phyloP scores from a whole-genome alignment of 2,797 vertebrate genomes.

The Loris lydekkerianus region DNA sequence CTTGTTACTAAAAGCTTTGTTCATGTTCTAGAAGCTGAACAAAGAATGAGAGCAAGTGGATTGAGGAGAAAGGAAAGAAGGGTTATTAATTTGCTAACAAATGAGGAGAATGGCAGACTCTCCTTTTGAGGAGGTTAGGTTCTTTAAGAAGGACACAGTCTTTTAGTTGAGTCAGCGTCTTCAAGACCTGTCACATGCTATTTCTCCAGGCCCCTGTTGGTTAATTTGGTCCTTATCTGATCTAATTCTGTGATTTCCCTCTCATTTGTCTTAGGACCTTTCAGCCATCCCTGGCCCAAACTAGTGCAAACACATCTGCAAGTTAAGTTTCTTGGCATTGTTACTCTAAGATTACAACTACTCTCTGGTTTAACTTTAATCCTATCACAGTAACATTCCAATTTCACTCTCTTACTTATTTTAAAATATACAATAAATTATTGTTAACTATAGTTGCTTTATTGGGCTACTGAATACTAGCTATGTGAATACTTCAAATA shows the following conservation, averaged over 20 bases:
- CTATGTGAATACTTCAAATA: neutral
- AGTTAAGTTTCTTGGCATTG: neutral
- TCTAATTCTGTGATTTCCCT: neutral
- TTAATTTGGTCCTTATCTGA: neutral
- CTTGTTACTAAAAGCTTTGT: neutral
- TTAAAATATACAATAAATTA: neutral
- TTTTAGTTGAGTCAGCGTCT: neutral
- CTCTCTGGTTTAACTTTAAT: neutral
- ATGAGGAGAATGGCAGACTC: neutral
- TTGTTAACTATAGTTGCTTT: neutral
- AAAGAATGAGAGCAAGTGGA: neutral
- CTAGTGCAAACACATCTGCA: neutral
- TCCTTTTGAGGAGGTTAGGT: neutral
- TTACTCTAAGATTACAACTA: neutral
- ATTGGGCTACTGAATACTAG: neutral
- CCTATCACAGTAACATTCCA: neutral
- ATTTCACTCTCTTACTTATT: neutral
- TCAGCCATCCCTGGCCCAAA: neutral
- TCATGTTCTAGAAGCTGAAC: neutral
- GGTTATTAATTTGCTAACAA: neutral
- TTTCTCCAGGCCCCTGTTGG: neutral
- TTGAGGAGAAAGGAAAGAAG: neutral
- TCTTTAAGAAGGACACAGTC: neutral
- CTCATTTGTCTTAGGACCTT: neutral
- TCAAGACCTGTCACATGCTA: neutral